Evolutionary conservation across 2,113 vertebrate species (phyloP).

Genomic region (Aphyosemion australe): DNA sequence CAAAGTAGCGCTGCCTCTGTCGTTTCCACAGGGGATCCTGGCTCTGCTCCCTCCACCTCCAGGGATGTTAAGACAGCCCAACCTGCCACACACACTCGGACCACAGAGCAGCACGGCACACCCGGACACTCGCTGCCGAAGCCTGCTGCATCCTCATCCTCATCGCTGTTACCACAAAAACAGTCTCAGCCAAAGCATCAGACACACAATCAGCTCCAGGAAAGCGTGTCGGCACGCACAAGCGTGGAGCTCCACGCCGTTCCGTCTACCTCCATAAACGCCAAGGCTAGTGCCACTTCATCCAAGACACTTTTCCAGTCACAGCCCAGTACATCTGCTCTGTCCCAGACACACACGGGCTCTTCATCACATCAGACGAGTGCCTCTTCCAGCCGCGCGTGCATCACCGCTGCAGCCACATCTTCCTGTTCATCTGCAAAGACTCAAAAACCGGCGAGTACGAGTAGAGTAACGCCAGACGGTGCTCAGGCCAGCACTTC

Average conservation of each 20-base stretch:
- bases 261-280: slow-evolving; percentile 60
- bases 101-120: slow-evolving; percentile 10
- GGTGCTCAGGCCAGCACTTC: slow-evolving; percentile 65
- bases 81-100: slow-evolving; percentile 36
- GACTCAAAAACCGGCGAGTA: slow-evolving; percentile 28
- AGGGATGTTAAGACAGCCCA: slow-evolving; percentile 48
- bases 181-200: slow-evolving; percentile 43
- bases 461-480: slow-evolving; percentile 33
- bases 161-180: slow-evolving; percentile 18
- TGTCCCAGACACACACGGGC: slow-evolving; percentile 1
- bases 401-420: slow-evolving; percentile 9
- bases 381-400: slow-evolving; percentile 27
- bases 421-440: slow-evolving; percentile 20
- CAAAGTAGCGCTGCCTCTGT: slow-evolving; percentile 29
- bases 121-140: slow-evolving; percentile 31
- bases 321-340: slow-evolving; percentile 17
- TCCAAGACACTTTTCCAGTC: slow-evolving; percentile 15
- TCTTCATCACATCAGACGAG: slow-evolving; percentile 27
- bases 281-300: slow-evolving; percentile 25
- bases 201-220: slow-evolving; percentile 24
- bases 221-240: slow-evolving; percentile 21
- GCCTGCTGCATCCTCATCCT: slow-evolving; percentile 14
- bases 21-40: not conserved
- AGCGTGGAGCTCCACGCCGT: slow-evolving; percentile 27
- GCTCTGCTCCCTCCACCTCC: slow-evolving; percentile 61